Evolutionary conservation across 2,113 vertebrate genomes (phyloP).

Genomic region (Sinocyclocheilus rhinocerous): DNA sequence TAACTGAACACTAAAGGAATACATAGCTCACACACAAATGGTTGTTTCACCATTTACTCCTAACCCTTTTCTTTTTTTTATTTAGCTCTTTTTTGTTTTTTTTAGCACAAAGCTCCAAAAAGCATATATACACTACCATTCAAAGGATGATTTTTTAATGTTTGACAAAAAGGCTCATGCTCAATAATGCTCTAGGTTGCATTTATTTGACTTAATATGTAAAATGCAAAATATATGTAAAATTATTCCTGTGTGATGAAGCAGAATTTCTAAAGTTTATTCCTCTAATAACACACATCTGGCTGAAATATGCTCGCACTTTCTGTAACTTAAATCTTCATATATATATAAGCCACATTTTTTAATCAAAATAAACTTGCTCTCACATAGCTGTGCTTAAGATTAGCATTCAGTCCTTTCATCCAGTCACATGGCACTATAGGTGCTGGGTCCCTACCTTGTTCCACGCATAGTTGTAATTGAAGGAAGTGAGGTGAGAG

Average conservation of each 20-base stretch:
- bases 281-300: neutral
- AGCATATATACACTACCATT: neutral
- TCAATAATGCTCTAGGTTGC: neutral
- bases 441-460: neutral
- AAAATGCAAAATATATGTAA: too few species aligned
- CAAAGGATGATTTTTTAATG: neutral
- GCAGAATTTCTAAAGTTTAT: neutral
- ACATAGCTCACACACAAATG: neutral
- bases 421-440: too few species aligned
- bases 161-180: neutral
- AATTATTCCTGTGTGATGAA: neutral
- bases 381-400: too few species aligned
- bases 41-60: neutral
- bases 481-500: neutral
- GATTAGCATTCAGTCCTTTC: too few species aligned
- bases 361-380: neutral
- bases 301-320: neutral
- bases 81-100: neutral
- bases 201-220: neutral
- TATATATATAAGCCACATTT: neutral
- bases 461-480: slow-evolving; percentile 16
- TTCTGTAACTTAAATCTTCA: neutral
- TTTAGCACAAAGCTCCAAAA: neutral
- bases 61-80: neutral
- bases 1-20: neutral